Conservation (phyloP, 2,888 invertebrate species). For the Cosmopolites sordidus region DNA sequence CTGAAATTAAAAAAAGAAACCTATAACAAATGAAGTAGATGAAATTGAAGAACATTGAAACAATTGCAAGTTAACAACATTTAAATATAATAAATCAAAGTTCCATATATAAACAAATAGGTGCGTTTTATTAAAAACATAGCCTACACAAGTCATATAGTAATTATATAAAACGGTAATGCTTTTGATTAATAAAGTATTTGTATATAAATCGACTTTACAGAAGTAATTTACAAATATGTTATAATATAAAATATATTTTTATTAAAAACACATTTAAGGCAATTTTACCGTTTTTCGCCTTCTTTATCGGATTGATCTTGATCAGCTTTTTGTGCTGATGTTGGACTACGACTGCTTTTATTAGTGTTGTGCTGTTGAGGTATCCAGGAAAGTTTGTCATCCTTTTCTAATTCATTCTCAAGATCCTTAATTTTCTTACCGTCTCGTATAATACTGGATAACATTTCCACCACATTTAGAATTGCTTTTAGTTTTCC, state of each 20-base stretch:
- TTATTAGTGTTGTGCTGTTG: constrained; percentile 4
- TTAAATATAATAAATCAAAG: no score
- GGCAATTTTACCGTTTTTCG: constrained; percentile 3
- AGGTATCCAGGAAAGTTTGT: constrained; percentile 8
- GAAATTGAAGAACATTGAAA: no score
- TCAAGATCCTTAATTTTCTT: constrained; percentile 48
- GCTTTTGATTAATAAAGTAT: no score
- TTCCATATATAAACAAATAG: no score
- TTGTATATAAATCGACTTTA: neutral
- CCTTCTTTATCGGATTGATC: neutral
- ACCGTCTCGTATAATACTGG: constrained; percentile 77
- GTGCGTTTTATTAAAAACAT: no score
- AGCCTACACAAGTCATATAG: no score
- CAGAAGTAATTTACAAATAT: no score
- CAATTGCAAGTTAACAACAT: no score
- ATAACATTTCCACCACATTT: constrained; percentile 84
- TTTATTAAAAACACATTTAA: neutral
- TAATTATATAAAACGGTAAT: no score
- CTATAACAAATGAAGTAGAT: neutral
- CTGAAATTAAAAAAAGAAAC: constrained; percentile 31
- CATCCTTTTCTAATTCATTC: constrained; percentile 27
- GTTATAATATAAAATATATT: no score
- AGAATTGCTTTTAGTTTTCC: constrained; percentile 77
- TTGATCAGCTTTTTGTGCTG: constrained; percentile 27
- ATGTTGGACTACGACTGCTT: constrained; percentile 24